Percentiles rank a stretch among this genome's conserved stretches.
These are phyloP conservation scores for Andrena praecox DNA, from an alignment of 2,888 invertebrate genomes.

Conservation along the genomic window DNA sequence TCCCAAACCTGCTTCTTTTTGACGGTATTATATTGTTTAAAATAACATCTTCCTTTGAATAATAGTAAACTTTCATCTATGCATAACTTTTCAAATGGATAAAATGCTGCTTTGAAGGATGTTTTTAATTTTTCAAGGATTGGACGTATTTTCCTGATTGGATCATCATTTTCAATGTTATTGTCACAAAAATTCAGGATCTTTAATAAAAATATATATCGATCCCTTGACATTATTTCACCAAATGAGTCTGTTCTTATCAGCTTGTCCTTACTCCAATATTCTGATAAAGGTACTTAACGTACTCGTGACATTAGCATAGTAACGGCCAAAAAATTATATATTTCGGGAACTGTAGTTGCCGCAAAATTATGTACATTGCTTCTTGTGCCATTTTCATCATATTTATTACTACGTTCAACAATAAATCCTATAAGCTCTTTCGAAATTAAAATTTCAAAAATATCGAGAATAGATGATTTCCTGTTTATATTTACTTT, in stretches of 20 bases:
- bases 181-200: constrained; percentile 34
- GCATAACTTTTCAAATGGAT: constrained; percentile 7
- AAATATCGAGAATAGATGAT: constrained; percentile 39
- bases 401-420: constrained; percentile 23
- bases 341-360: constrained; percentile 35
- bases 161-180: constrained; percentile 20
- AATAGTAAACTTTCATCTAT: constrained; percentile 17
- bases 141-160: too few species aligned
- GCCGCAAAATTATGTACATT: constrained; percentile 13
- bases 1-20: constrained; percentile 31
- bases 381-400: constrained; percentile 10
- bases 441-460: constrained; percentile 39
- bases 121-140: not conserved
- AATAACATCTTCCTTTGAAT: constrained; percentile 3
- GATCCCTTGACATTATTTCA: constrained; percentile 43
- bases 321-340: constrained; percentile 38
- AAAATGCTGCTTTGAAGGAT: not conserved
- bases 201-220: constrained; percentile 34
- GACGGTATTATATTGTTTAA: constrained; percentile 21
- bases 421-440: constrained; percentile 23
- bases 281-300: constrained; percentile 34
- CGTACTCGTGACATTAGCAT: constrained; percentile 41
- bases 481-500: constrained; percentile 26
- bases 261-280: constrained; percentile 37
- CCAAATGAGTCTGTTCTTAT: constrained; percentile 27